These are phyloP conservation scores for Mercenaria mercenaria DNA, from an alignment of 1,140 invertebrate genomes.

Conservation along the genomic window DNA sequence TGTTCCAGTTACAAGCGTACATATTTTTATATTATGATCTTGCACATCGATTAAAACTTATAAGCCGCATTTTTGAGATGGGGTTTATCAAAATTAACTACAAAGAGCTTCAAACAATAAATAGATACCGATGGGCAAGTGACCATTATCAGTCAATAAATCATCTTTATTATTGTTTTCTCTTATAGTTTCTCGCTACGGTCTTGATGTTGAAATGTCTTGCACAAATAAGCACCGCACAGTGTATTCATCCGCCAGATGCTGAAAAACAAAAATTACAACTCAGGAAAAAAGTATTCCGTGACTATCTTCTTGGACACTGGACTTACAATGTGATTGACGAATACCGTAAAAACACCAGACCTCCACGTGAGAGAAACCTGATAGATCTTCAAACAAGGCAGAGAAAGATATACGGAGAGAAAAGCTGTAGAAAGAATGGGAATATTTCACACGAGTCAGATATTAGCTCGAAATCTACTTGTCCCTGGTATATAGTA, in stretches of 20 bases:
- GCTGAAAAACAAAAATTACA: background rate
- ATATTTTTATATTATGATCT: too few relatives aligned
- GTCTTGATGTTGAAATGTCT: too few relatives aligned
- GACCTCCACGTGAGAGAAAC: background rate
- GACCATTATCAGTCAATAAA: too few relatives aligned
- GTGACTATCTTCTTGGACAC: background rate
- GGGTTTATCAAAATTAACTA: too few relatives aligned
- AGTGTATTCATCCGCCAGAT: background rate
- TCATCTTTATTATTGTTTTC: too few relatives aligned
- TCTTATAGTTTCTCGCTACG: too few relatives aligned
- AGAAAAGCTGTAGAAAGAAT: background rate
- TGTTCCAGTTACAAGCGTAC: too few relatives aligned
- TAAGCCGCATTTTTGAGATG: too few relatives aligned
- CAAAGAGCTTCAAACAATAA: too few relatives aligned
- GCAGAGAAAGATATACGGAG: background rate
- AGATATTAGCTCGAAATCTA: background rate
- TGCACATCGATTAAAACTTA: too few relatives aligned
- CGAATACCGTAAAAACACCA: background rate
- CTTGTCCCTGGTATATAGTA: conserved; percentile 28
- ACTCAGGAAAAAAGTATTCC: background rate
- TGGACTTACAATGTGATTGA: background rate
- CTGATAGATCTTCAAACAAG: background rate
- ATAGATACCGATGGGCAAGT: too few relatives aligned
- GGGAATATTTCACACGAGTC: background rate
- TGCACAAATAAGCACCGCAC: background rate